Percentiles rank a stretch among this genome's conserved stretches.
Evolutionary conservation across 2,888 invertebrate species (phyloP).

Genomic region (Macaria notata): DNA sequence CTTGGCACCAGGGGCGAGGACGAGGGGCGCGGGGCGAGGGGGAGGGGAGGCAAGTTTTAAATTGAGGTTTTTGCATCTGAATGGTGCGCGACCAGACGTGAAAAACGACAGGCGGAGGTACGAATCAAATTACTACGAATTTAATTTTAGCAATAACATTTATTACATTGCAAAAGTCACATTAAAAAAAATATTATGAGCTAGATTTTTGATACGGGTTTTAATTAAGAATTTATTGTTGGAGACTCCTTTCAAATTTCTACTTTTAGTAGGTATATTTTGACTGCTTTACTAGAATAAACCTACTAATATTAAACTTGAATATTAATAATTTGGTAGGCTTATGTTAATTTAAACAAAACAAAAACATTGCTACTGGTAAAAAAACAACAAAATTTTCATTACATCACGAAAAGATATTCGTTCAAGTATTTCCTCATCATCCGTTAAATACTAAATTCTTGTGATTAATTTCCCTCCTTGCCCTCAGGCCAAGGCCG

Average conservation of each 20-base stretch:
- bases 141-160: too few species aligned
- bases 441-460: slow-evolving; percentile 32
- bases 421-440: slow-evolving; percentile 20
- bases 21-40: too few species aligned
- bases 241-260: too few species aligned
- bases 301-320: too few species aligned
- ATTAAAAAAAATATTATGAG: neutral
- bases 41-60: slow-evolving; percentile 33
- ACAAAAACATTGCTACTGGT: too few species aligned
- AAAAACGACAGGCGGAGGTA: slow-evolving; percentile 5
- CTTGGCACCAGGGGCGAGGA: slow-evolving; percentile 20
- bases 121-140: neutral
- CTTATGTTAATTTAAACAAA: too few species aligned
- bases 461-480: slow-evolving; percentile 32
- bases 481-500: slow-evolving; percentile 32
- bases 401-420: neutral
- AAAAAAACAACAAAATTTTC: slow-evolving; percentile 3
- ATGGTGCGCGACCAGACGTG: slow-evolving; percentile 26
- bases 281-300: too few species aligned
- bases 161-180: neutral
- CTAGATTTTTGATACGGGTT: neutral
- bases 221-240: too few species aligned
- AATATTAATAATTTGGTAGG: too few species aligned
- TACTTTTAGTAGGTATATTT: too few species aligned
- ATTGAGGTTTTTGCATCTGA: slow-evolving; percentile 37